These are phyloP conservation scores for Chiridota heheva DNA, from an alignment of 35 echinoderm and acorn worm genomes.

Conservation along the genomic window DNA sequence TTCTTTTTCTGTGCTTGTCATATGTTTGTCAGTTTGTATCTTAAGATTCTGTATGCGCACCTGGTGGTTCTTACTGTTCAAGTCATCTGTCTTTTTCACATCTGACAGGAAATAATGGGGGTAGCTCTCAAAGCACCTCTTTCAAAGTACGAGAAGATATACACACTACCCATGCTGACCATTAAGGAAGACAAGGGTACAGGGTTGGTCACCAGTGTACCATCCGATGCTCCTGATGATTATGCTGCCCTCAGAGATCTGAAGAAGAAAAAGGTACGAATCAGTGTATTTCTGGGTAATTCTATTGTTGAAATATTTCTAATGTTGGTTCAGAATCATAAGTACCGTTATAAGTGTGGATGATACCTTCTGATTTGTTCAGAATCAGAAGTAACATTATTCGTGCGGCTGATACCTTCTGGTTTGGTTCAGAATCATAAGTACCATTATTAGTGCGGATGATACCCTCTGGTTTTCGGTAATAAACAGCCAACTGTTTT, in stretches of 20 bases:
- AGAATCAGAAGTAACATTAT: not conserved
- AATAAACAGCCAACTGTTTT: no score
- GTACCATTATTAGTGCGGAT: no score
- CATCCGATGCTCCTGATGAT: constrained; percentile 95
- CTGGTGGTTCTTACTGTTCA: no score
- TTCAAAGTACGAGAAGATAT: constrained; percentile 80
- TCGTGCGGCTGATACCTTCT: no score
- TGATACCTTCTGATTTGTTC: not conserved
- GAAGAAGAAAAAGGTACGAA: constrained; percentile 89
- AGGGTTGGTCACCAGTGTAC: constrained; percentile 94
- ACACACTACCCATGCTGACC: constrained; percentile 98
- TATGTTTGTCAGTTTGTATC: no score
- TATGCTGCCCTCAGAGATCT: constrained; percentile 95
- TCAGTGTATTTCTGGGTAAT: not conserved
- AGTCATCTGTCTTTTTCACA: not conserved
- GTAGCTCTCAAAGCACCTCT: constrained; percentile 88
- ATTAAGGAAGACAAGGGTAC: constrained; percentile 97
- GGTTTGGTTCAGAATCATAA: no score
- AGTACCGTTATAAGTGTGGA: not conserved
- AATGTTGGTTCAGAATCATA: not conserved
- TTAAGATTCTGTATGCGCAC: no score
- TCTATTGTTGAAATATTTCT: not conserved
- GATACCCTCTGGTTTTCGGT: no score
- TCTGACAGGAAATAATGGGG: constrained; percentile 86
- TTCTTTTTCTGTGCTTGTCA: no score